Conservation (phyloP, 2,797 vertebrate species). For the Sebastes iracundus region DNA sequence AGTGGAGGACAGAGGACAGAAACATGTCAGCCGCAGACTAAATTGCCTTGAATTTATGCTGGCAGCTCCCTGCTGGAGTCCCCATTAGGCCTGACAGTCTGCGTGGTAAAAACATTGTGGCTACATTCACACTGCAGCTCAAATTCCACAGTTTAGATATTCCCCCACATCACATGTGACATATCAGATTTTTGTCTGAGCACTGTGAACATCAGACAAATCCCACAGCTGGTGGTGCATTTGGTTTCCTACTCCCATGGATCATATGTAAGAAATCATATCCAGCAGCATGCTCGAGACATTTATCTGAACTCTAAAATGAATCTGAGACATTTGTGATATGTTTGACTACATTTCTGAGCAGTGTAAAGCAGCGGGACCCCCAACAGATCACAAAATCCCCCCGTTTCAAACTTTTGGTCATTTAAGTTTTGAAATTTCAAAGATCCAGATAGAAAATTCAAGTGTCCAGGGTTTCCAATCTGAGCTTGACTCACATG, state of each 20-base stretch:
- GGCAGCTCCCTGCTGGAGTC: not conserved
- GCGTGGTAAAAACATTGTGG: not conserved
- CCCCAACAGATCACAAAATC: accelerated
- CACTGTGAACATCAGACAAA: not conserved
- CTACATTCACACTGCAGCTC: not conserved
- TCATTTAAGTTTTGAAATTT: not conserved
- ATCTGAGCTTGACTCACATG: not conserved
- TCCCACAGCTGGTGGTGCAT: not conserved
- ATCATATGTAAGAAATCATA: not conserved
- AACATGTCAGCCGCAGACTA: not conserved
- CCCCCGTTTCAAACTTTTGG: not conserved
- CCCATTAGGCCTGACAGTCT: not conserved
- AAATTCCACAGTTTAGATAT: not conserved
- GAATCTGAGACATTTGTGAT: not conserved
- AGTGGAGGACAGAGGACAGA: not conserved
- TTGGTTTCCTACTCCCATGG: not conserved
- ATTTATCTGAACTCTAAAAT: not conserved
- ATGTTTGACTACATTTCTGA: not conserved
- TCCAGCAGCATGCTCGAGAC: not conserved
- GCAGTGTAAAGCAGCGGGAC: not conserved
- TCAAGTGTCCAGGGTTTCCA: not conserved
- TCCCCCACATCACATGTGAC: not conserved
- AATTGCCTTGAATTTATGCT: not conserved
- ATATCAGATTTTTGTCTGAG: not conserved
- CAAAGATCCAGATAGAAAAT: not conserved